Evolutionary conservation across 2,113 vertebrate species (phyloP).

Genomic region (Pteronura brasiliensis): DNA sequence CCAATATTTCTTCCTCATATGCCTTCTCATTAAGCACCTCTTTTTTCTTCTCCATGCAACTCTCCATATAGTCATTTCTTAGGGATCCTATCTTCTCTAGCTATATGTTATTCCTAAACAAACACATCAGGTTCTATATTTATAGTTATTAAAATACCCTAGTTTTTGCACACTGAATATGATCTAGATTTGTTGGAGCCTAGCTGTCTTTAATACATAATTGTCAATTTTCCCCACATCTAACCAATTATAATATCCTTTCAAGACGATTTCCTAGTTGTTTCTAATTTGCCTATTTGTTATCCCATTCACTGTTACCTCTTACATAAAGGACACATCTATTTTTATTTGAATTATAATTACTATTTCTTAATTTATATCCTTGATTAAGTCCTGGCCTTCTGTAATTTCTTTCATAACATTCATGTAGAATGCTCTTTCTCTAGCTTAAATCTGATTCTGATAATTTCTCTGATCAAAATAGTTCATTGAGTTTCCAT

Average conservation of each 20-base stretch:
- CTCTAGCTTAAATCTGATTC: not conserved
- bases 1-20: not conserved
- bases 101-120: not conserved
- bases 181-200: not conserved
- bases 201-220: not conserved
- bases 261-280: not conserved
- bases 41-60: not conserved
- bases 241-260: not conserved
- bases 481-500: not conserved
- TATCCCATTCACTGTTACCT: not conserved
- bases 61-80: not conserved
- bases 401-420: not conserved
- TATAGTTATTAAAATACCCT: not conserved
- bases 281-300: not conserved
- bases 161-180: not conserved
- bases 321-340: not conserved
- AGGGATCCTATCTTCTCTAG: not conserved
- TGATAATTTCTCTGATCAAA: not conserved
- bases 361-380: not conserved
- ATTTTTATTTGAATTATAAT: not conserved
- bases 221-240: not conserved
- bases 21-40: not conserved
- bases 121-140: not conserved
- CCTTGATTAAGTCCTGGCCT: not conserved
- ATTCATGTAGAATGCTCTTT: not conserved